Conservation (phyloP, 2,113 vertebrate genomes). For the Copsychus sechellarum region DNA sequence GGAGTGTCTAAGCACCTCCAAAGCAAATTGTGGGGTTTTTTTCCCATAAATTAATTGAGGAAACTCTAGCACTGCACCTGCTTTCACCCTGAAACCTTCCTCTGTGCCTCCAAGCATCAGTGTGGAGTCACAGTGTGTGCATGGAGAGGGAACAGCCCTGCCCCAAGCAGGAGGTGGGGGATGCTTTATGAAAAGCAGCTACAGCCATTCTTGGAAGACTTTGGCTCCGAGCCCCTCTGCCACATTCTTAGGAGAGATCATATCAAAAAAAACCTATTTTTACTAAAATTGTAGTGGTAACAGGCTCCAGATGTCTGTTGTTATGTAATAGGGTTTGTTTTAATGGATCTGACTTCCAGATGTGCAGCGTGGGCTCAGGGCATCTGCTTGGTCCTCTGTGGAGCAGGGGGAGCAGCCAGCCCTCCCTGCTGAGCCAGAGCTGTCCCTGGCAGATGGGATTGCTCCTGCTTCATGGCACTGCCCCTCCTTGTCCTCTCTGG, state of each 20-base stretch:
- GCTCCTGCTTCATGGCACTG: background rate
- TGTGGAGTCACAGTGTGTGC: background rate
- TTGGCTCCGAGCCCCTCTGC: constrained; percentile 35
- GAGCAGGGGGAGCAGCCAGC: background rate
- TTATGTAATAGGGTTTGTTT: constrained; percentile 70
- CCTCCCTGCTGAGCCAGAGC: background rate
- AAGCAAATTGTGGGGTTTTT: background rate
- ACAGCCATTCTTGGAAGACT: constrained; percentile 46
- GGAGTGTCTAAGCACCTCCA: background rate
- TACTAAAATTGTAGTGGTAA: constrained; percentile 65
- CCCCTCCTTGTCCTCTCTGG: background rate
- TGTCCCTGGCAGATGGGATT: background rate
- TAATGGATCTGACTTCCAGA: constrained; percentile 59
- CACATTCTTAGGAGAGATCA: constrained; percentile 68
- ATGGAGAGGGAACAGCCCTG: background rate
- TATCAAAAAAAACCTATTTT: constrained; percentile 62
- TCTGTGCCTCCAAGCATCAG: background rate
- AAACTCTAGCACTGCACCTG: background rate
- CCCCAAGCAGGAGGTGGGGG: background rate
- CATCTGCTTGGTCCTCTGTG: background rate
- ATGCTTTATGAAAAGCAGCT: constrained; percentile 39
- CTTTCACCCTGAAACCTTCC: background rate
- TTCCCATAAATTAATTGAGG: background rate
- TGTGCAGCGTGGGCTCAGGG: constrained; percentile 46
- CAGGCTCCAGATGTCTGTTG: constrained; percentile 66